Percentiles rank a stretch among this genome's conserved stretches.
These are phyloP conservation scores for Saturnia japonica DNA, from an alignment of 2,888 invertebrate species.

Conservation along the genomic window DNA sequence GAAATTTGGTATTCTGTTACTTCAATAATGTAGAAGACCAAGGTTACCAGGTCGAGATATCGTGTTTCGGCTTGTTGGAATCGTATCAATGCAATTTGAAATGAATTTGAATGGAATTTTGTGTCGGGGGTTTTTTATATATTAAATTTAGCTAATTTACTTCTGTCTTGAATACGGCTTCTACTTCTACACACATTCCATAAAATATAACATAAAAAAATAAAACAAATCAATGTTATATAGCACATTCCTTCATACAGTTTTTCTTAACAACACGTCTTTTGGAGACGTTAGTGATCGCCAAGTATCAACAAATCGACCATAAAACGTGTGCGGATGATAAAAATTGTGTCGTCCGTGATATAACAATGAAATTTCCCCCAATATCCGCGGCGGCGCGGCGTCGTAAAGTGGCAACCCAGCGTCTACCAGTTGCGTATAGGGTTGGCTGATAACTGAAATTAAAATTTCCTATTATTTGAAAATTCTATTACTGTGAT, in stretches of 20 bases:
- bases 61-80: no score
- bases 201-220: no score
- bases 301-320: constrained; percentile 26
- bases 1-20: no score
- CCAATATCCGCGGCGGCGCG: constrained; percentile 21
- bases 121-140: no score
- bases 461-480: not conserved
- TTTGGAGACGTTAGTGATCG: constrained; percentile 2
- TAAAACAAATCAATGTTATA: not conserved
- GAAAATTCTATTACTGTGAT: not conserved
- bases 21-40: no score
- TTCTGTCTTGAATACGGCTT: no score
- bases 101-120: no score
- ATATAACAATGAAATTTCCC: constrained; percentile 22
- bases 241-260: constrained; percentile 1
- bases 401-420: constrained; percentile 22
- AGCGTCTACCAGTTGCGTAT: not conserved
- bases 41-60: no score
- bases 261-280: not conserved
- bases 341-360: constrained; percentile 25
- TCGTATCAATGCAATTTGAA: no score
- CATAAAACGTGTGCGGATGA: constrained; percentile 23
- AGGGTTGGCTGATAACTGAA: constrained; percentile 11
- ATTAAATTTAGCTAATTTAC: no score
- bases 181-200: no score